A percentile compares a stretch with the other conserved stretches of the same genome.
These are phyloP conservation scores for Danio aesculapii DNA, from an alignment of 2,797 vertebrate species.

Conservation along the genomic window DNA sequence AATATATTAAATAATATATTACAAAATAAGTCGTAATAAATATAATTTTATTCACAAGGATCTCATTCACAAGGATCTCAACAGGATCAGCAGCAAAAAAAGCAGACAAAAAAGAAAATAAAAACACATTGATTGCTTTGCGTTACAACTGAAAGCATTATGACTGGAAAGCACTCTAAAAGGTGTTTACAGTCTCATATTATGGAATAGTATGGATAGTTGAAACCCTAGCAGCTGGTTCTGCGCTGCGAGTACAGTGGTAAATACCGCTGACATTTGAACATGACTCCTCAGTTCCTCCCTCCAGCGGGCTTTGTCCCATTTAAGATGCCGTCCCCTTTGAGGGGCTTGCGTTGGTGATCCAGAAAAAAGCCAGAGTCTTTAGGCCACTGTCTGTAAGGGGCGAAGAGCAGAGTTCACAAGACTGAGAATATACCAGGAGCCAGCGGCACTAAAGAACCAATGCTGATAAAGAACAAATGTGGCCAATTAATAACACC, in stretches of 20 bases:
- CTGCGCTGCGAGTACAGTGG: slow-evolving; percentile 14
- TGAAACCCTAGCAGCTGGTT: background rate
- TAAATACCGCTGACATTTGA: slow-evolving; percentile 59
- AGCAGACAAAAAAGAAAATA: background rate
- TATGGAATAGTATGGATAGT: background rate
- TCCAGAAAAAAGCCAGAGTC: slow-evolving; percentile 20
- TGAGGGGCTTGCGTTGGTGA: slow-evolving; percentile 18
- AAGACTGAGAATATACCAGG: slow-evolving; percentile 8
- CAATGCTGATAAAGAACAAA: slow-evolving; percentile 39
- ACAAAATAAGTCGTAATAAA: background rate
- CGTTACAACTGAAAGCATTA: background rate
- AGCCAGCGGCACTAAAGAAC: slow-evolving; percentile 19
- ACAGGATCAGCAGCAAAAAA: no score
- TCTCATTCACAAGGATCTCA: no score
- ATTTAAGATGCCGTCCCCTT: slow-evolving; percentile 54
- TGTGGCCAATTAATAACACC: slow-evolving; percentile 67
- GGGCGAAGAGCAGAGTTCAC: slow-evolving; percentile 31
- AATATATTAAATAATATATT: background rate
- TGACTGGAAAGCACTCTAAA: background rate
- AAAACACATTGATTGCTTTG: background rate
- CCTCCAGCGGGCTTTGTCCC: slow-evolving; percentile 62
- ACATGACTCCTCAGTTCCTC: slow-evolving; percentile 53
- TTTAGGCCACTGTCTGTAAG: slow-evolving; percentile 10
- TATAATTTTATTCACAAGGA: no score
- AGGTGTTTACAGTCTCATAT: background rate